phyloP scores from a whole-genome alignment of 2,797 vertebrate species.

The Halcyon chelicuti region DNA sequence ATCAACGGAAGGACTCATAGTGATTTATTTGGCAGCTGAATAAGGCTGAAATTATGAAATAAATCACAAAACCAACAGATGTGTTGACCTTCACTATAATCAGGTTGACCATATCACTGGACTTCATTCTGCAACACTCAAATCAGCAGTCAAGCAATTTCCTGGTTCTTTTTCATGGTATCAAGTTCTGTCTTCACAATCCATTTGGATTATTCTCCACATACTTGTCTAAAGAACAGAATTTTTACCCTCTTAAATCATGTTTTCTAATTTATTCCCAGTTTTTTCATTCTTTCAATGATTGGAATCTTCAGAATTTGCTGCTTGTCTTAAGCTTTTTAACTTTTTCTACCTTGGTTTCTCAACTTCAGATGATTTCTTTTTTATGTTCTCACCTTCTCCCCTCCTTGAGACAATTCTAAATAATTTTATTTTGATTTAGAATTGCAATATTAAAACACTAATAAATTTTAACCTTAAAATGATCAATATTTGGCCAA shows the following conservation, averaged over 20 bases:
- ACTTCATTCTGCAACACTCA: background rate
- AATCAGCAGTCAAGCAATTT: background rate
- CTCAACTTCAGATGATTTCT: background rate
- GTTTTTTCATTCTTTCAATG: background rate
- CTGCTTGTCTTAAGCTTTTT: background rate
- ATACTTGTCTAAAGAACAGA: background rate
- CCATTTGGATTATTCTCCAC: background rate
- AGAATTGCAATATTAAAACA: background rate
- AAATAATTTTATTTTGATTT: background rate
- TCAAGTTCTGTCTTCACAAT: background rate
- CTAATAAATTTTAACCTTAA: background rate
- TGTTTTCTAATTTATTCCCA: background rate
- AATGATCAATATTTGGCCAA: background rate
- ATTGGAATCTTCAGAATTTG: background rate
- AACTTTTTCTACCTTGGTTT: background rate
- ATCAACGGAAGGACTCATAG: background rate
- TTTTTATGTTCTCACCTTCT: background rate
- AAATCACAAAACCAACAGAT: background rate
- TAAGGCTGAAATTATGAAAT: background rate
- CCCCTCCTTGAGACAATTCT: background rate
- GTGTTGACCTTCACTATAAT: background rate
- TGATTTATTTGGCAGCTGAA: background rate
- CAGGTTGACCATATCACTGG: background rate
- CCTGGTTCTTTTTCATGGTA: background rate
- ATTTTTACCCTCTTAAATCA: background rate